phyloP scores from a whole-genome alignment of 2,797 vertebrate genomes.

The Pseudopleuronectes americanus region DNA sequence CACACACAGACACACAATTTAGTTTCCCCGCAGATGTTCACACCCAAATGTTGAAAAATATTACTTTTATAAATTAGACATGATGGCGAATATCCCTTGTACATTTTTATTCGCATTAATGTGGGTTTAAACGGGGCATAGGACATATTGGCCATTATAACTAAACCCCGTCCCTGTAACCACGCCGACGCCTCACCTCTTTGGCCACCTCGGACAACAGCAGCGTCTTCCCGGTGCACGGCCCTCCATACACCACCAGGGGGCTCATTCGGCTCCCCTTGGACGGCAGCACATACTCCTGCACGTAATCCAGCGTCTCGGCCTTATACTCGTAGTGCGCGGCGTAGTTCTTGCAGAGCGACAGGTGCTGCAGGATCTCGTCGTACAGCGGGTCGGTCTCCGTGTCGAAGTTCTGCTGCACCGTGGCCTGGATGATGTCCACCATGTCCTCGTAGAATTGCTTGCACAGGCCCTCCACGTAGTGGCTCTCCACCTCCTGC shows the following conservation, averaged over 20 bases:
- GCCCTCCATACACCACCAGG: constrained; percentile 92
- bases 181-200: constrained; percentile 86
- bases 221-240: constrained; percentile 97
- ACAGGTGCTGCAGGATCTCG: constrained; percentile 96
- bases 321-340: constrained; percentile 93
- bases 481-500: constrained; percentile 96
- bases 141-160: too few relatives aligned
- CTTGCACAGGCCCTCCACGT: constrained; percentile 97
- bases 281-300: constrained; percentile 91
- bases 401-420: constrained; percentile 97
- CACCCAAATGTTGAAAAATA: constrained; percentile 4
- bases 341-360: constrained; percentile 92
- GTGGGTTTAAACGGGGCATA: too few relatives aligned
- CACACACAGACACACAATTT: constrained; percentile 10
- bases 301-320: constrained; percentile 90
- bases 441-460: constrained; percentile 99
- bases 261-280: constrained; percentile 91
- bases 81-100: too few relatives aligned
- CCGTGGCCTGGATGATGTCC: constrained; percentile 97
- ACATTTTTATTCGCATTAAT: too few relatives aligned
- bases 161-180: too few relatives aligned
- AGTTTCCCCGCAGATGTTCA: constrained; percentile 19
- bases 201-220: constrained; percentile 94
- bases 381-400: constrained; percentile 94
- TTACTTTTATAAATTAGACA: too few relatives aligned